A percentile compares a stretch with the other conserved stretches of the same genome.
Conservation (phyloP, 1,140 invertebrate species). For the Sogatella furcifera region DNA sequence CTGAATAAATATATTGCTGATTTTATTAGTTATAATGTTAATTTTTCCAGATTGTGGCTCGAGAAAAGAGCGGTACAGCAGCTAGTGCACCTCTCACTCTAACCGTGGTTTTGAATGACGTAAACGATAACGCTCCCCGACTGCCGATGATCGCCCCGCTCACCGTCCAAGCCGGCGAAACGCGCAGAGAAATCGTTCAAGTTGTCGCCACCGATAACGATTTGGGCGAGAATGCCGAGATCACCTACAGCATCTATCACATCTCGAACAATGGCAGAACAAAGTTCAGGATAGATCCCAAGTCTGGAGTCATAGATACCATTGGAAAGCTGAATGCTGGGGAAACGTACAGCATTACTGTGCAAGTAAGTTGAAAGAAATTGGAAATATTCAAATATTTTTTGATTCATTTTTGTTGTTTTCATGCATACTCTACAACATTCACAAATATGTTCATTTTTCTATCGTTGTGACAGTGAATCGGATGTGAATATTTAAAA, state of each 20-base stretch:
- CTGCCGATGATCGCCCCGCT: constrained; percentile 64
- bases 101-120: constrained; percentile 63
- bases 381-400: too few species aligned
- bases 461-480: too few species aligned
- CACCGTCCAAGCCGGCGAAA: constrained; percentile 68
- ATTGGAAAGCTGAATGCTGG: constrained; percentile 62
- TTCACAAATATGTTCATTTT: too few species aligned
- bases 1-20: too few species aligned
- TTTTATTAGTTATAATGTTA: too few species aligned
- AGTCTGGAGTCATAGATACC: constrained; percentile 55
- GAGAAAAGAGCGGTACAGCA: constrained; percentile 62
- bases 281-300: constrained; percentile 75
- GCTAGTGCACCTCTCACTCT: constrained; percentile 70
- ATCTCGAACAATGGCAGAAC: constrained; percentile 79
- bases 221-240: constrained; percentile 66
- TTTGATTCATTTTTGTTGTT: too few species aligned
- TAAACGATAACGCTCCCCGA: constrained; percentile 75
- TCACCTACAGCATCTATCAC: constrained; percentile 76
- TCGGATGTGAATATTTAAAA: too few species aligned
- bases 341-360: constrained; percentile 78
- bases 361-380: constrained; percentile 51
- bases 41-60: constrained; percentile 47
- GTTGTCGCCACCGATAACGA: constrained; percentile 76
- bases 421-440: too few species aligned
- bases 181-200: constrained; percentile 59